Evolutionary conservation across 2,888 invertebrate genomes (phyloP).

Genomic region (Vannuccia rotundouncinata): DNA sequence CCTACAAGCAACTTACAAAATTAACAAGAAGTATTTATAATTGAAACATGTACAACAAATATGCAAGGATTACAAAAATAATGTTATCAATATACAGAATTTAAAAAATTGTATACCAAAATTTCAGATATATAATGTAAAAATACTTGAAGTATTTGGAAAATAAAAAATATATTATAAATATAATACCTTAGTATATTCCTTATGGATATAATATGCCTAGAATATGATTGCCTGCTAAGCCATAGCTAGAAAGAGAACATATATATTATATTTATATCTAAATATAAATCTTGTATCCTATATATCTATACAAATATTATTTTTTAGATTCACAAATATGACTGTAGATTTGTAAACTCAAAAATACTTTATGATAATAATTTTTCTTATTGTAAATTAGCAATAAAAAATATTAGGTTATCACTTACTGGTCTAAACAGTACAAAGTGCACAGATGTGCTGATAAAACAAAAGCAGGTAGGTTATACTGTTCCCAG

Average conservation of each 20-base stretch:
- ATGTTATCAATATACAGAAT: too few relatives aligned
- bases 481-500: background rate
- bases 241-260: background rate
- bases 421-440: background rate
- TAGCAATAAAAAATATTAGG: background rate
- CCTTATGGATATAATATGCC: too few relatives aligned
- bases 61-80: too few relatives aligned
- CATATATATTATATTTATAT: background rate
- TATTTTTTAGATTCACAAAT: too few relatives aligned
- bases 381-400: too few relatives aligned
- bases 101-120: too few relatives aligned
- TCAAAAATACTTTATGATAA: too few relatives aligned
- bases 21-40: background rate
- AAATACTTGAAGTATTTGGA: background rate
- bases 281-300: too few relatives aligned
- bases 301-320: too few relatives aligned
- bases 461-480: background rate
- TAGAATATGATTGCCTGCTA: too few relatives aligned
- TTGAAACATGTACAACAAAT: background rate
- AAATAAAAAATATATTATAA: background rate
- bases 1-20: background rate
- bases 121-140: background rate
- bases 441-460: background rate
- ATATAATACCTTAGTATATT: too few relatives aligned
- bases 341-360: too few relatives aligned